Percentiles rank a stretch among this genome's conserved stretches.
These are phyloP conservation scores for Thaleichthys pacificus DNA, from an alignment of 2,797 vertebrate species.

Conservation along the genomic window DNA sequence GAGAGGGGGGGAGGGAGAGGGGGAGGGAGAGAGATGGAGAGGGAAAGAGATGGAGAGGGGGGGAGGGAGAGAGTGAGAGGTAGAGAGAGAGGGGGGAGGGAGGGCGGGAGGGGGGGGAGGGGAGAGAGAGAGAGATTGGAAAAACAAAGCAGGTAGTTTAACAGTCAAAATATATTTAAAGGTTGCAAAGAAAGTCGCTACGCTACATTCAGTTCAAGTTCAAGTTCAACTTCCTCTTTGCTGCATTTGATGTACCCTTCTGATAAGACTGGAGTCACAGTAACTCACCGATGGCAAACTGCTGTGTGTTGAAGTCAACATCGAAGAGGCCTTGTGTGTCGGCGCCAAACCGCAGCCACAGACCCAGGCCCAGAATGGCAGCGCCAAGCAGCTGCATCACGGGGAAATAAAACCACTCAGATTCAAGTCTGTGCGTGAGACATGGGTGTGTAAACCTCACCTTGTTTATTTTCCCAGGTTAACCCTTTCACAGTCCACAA, in stretches of 20 bases:
- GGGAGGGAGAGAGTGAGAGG: neutral
- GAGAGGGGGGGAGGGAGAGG: neutral
- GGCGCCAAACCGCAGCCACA: slow-evolving; percentile 66
- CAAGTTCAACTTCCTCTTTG: neutral
- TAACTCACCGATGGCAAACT: slow-evolving; percentile 61
- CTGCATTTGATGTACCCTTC: neutral
- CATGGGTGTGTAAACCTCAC: neutral
- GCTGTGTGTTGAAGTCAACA: slow-evolving; percentile 43
- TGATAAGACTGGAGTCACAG: no score
- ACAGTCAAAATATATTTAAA: neutral
- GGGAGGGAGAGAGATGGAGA: neutral
- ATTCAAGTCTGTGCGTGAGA: neutral
- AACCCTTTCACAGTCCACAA: neutral
- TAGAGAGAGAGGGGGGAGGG: neutral
- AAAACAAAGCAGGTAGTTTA: neutral
- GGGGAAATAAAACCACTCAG: neutral
- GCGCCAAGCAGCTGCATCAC: slow-evolving; percentile 60
- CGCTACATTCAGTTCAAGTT: no score
- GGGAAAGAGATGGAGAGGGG: neutral
- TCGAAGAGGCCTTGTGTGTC: slow-evolving; percentile 56
- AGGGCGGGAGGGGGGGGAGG: no score
- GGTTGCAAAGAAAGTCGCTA: no score
- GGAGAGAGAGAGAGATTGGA: no score
- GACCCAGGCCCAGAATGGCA: slow-evolving; percentile 51
- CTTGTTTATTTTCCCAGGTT: no score